Evolutionary conservation across 2,113 vertebrate genomes (phyloP).

Genomic region (Tetraodon nigroviridis): DNA sequence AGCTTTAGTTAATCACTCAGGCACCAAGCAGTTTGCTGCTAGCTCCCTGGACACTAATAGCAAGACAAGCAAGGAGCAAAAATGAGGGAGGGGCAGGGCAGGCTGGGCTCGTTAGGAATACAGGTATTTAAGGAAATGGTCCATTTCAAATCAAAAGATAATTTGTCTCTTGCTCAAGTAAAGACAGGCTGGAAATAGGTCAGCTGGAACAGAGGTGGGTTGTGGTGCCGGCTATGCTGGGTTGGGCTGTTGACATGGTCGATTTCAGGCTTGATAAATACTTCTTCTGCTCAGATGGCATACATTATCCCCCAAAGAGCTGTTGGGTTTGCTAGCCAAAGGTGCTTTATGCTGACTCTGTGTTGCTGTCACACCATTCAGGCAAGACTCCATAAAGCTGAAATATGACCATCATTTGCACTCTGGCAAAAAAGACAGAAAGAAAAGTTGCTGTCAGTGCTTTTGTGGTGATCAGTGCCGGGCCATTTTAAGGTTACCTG

Average conservation of each 20-base stretch:
- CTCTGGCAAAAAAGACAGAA: slow-evolving; percentile 42
- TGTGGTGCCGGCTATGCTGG: slow-evolving; percentile 24
- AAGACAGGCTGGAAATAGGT: slow-evolving; percentile 34
- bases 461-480: slow-evolving; percentile 58
- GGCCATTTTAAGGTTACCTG: slow-evolving; percentile 31
- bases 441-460: slow-evolving; percentile 48
- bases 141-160: slow-evolving; percentile 74
- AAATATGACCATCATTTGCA: slow-evolving; percentile 66
- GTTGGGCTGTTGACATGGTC: slow-evolving; percentile 63
- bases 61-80: slow-evolving; percentile 63
- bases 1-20: slow-evolving; percentile 82
- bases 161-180: slow-evolving; percentile 69
- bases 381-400: slow-evolving; percentile 60
- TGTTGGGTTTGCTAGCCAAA: slow-evolving; percentile 30
- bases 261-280: slow-evolving; percentile 67
- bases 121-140: slow-evolving; percentile 80
- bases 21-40: slow-evolving; percentile 49
- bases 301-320: slow-evolving; percentile 61
- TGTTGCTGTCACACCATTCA: slow-evolving; percentile 35
- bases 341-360: slow-evolving; percentile 54
- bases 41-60: slow-evolving; percentile 72
- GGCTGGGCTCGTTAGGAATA: slow-evolving; percentile 72
- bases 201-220: slow-evolving; percentile 24
- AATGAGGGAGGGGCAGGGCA: slow-evolving; percentile 29
- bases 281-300: slow-evolving; percentile 44